A percentile compares a stretch with the other conserved stretches of the same genome.
These are phyloP conservation scores for Sphyrna mokarran DNA, from an alignment of 2,113 vertebrate species.

Conservation along the genomic window DNA sequence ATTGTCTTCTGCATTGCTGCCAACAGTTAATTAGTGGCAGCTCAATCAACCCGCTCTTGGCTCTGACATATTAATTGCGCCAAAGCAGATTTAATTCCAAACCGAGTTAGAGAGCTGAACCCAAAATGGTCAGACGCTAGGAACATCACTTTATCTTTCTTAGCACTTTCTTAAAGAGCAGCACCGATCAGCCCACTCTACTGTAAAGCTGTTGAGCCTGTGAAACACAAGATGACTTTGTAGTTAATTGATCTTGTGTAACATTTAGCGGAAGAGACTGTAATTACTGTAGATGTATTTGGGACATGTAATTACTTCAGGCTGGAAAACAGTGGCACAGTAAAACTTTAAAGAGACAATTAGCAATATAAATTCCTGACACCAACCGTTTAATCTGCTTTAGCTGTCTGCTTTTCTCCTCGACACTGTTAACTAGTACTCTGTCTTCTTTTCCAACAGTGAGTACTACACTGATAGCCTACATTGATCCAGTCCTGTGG, in stretches of 20 bases:
- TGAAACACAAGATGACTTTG: background rate
- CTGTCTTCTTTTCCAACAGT: background rate
- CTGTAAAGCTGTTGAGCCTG: background rate
- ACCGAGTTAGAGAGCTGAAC: background rate
- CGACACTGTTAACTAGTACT: background rate
- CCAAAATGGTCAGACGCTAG: background rate
- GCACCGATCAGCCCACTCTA: background rate
- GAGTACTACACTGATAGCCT: background rate
- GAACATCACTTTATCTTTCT: background rate
- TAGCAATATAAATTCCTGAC: slow-evolving; percentile 23
- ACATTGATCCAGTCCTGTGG: background rate
- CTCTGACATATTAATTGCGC: background rate
- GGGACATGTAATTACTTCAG: slow-evolving; percentile 12
- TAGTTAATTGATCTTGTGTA: slow-evolving; percentile 24
- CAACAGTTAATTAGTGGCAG: background rate
- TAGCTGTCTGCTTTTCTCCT: background rate
- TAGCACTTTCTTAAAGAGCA: background rate
- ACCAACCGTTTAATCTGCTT: background rate
- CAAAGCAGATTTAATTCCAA: background rate
- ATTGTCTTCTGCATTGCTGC: background rate
- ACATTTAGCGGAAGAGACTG: background rate
- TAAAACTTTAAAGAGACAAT: slow-evolving; percentile 4
- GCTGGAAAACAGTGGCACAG: background rate
- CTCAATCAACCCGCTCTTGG: background rate
- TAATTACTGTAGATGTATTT: slow-evolving; percentile 15